These are phyloP conservation scores for Hydropsyche tenuis DNA, from an alignment of 1,140 invertebrate species.

Conservation along the genomic window DNA sequence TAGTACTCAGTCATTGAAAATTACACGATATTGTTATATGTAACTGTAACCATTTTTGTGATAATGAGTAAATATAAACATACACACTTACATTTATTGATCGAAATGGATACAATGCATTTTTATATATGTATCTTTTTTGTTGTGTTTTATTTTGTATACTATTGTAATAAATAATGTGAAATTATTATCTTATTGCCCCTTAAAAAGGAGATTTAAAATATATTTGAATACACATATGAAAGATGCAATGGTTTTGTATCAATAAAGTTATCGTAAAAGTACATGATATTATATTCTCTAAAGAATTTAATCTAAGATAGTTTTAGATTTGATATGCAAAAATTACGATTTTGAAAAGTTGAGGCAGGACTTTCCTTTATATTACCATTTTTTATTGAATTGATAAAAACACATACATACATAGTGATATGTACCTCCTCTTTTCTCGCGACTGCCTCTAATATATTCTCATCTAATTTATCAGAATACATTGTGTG, in stretches of 20 bases:
- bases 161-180: constrained; percentile 48
- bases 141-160: constrained; percentile 49
- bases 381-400: constrained; percentile 14
- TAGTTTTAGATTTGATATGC: constrained; percentile 32
- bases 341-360: constrained; percentile 23
- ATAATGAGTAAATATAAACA: too few species aligned
- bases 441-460: constrained; percentile 30
- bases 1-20: constrained; percentile 18
- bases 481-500: constrained; percentile 29
- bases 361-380: constrained; percentile 12
- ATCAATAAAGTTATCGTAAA: constrained; percentile 48
- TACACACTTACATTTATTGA: constrained; percentile 15
- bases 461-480: constrained; percentile 31
- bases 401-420: not conserved
- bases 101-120: constrained; percentile 36
- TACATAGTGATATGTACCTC: constrained; percentile 2
- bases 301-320: constrained; percentile 47
- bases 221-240: constrained; percentile 51
- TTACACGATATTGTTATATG: constrained; percentile 28
- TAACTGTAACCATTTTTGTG: constrained; percentile 6
- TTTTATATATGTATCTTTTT: constrained; percentile 47
- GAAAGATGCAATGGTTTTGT: constrained; percentile 48
- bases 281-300: constrained; percentile 51
- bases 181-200: constrained; percentile 49
- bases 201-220: constrained; percentile 50